Conservation (phyloP, 2,113 vertebrate species). For the Opisthocomus hoazin region DNA sequence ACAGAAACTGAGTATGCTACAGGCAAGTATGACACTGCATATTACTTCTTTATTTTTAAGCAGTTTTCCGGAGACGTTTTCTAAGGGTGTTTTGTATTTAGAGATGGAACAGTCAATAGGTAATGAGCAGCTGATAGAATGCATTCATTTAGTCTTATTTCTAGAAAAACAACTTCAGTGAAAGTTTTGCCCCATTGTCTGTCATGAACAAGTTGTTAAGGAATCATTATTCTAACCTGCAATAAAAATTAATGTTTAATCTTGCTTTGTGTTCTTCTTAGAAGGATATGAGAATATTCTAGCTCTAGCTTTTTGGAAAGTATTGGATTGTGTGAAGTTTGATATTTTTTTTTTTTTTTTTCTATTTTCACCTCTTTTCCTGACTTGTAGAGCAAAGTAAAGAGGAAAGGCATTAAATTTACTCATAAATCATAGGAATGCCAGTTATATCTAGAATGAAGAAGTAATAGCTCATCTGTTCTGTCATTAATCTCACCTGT, state of each 20-base stretch:
- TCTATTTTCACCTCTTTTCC: not conserved
- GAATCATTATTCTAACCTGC: not conserved
- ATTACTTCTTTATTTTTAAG: not conserved
- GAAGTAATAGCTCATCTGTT: not conserved
- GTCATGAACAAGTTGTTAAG: not conserved
- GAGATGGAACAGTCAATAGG: not conserved
- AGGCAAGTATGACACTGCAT: not conserved
- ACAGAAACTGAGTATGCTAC: not conserved
- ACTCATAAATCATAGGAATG: not conserved
- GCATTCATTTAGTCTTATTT: not conserved
- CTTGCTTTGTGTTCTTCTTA: not conserved
- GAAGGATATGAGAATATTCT: not conserved
- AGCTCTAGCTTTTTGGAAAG: not conserved
- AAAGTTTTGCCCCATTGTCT: not conserved
- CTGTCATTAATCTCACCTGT: not conserved
- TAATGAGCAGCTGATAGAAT: conserved; percentile 16
- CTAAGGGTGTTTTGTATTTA: not conserved
- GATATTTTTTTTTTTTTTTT: not conserved
- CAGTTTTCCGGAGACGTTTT: not conserved
- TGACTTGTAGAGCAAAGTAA: not conserved
- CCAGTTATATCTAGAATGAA: not conserved
- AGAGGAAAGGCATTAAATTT: not conserved
- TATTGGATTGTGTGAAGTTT: not conserved
- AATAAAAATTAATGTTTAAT: not conserved
- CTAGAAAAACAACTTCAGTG: not conserved